Conservation (phyloP, 2,113 vertebrate genomes). For the Parus major region DNA sequence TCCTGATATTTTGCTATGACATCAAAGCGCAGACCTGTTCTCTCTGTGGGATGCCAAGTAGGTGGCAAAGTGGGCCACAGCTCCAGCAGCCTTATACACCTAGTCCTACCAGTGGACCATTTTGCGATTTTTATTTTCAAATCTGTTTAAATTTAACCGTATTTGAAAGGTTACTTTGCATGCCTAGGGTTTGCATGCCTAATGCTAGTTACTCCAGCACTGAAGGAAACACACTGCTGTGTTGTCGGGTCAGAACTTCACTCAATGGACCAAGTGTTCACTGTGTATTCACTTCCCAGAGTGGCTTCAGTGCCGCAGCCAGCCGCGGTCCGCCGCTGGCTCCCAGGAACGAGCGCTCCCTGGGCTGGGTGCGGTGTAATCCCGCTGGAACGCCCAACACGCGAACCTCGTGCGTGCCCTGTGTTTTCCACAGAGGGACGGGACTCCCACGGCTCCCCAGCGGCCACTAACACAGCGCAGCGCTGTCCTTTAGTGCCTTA, state of each 20-base stretch:
- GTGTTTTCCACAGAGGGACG: not conserved
- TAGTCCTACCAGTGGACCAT: not conserved
- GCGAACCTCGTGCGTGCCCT: not conserved
- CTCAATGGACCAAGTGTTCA: not conserved
- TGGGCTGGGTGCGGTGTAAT: not conserved
- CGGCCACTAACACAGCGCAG: not conserved
- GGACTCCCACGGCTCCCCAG: not conserved
- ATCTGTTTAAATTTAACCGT: not conserved
- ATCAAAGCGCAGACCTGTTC: not conserved
- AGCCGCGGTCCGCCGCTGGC: not conserved
- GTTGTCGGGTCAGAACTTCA: not conserved
- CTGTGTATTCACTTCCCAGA: not conserved
- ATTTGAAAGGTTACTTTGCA: not conserved
- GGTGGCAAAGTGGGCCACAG: not conserved
- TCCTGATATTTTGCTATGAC: not conserved
- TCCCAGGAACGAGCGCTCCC: not conserved
- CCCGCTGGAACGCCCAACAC: not conserved
- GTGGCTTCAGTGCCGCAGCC: not conserved
- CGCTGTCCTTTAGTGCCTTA: accelerated
- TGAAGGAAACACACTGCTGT: not conserved
- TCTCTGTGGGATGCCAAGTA: not conserved
- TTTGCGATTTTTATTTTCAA: not conserved
- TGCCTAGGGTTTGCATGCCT: no score
- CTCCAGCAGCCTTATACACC: no score
- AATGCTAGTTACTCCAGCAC: not conserved